A percentile compares a stretch with the other conserved stretches of the same genome.
These are phyloP conservation scores for Lasioglossum albipes DNA, from an alignment of 1,140 invertebrate genomes.

Conservation along the genomic window DNA sequence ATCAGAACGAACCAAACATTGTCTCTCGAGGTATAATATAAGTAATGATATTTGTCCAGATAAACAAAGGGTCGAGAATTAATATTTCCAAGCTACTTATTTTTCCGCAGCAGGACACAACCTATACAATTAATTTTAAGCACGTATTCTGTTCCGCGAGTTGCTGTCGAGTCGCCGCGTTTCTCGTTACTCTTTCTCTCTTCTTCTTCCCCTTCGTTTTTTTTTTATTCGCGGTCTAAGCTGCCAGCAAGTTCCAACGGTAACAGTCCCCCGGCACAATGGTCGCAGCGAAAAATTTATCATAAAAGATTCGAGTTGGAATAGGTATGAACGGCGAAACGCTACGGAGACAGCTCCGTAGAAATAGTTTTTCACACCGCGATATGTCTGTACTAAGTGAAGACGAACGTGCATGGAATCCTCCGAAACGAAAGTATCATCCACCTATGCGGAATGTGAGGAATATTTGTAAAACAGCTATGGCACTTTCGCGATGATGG, in stretches of 20 bases:
- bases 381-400: constrained; percentile 23
- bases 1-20: no score
- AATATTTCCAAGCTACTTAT: background rate
- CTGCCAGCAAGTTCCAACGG: background rate
- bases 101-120: background rate
- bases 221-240: background rate
- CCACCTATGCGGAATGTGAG: constrained; percentile 18
- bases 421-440: constrained; percentile 22
- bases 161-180: background rate
- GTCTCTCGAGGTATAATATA: no score
- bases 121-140: background rate
- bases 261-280: no score
- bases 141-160: constrained; percentile 5
- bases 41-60: background rate
- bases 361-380: constrained; percentile 20
- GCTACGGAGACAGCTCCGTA: constrained; percentile 13
- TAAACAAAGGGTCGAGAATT: background rate
- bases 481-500: background rate
- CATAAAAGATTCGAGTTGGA: constrained; percentile 17
- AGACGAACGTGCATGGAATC: constrained; percentile 28
- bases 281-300: constrained; percentile 10
- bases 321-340: constrained; percentile 26
- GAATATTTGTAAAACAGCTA: constrained; percentile 29
- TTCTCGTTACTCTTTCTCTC: background rate
- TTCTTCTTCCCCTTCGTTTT: background rate